Conservation (phyloP, 2,888 invertebrate genomes). For the Macaria liturata region DNA sequence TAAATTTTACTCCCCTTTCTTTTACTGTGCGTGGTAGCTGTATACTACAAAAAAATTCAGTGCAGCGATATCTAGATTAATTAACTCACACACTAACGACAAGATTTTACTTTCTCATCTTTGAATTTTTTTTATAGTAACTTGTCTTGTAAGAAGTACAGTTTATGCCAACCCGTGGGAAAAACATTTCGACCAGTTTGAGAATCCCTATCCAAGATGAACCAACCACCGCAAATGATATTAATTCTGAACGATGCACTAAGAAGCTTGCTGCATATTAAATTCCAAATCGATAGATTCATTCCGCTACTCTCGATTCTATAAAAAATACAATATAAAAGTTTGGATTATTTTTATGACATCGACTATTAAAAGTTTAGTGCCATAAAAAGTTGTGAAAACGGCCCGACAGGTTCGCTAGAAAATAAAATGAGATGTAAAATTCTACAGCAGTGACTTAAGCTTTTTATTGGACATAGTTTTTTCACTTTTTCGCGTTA, state of each 20-base stretch:
- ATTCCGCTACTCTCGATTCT: neutral
- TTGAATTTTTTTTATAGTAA: no score
- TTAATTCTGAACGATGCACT: conserved; percentile 8
- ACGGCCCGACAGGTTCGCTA: neutral
- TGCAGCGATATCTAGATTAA: no score
- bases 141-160: no score
- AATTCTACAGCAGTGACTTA: neutral
- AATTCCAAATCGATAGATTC: neutral
- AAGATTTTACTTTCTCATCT: no score
- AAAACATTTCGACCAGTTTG: neutral
- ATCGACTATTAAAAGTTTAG: conserved; percentile 1
- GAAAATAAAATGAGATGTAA: neutral
- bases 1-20: no score
- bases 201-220: conserved; percentile 31
- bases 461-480: no score
- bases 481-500: no score
- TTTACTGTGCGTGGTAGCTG: no score
- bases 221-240: conserved; percentile 26
- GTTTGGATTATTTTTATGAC: neutral
- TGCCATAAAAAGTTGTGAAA: neutral
- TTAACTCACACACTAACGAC: no score
- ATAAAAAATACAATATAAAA: neutral
- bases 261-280: neutral
- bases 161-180: no score
- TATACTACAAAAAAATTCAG: no score